phyloP scores from a whole-genome alignment of 2,797 vertebrate genomes.

The Amphiprion clarkii region DNA sequence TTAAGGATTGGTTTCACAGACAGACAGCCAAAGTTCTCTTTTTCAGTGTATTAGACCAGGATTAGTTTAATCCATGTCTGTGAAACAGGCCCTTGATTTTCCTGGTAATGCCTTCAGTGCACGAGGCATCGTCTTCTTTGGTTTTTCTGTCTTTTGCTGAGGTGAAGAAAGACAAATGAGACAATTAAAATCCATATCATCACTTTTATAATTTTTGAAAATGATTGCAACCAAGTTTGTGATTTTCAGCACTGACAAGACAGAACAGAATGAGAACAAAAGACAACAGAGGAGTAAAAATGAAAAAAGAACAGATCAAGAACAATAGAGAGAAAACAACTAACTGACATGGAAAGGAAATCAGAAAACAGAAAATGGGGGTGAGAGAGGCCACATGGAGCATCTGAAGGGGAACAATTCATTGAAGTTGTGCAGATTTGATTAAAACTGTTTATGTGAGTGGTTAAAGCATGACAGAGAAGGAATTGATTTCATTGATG shows the following conservation, averaged over 20 bases:
- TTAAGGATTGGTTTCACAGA: conserved; percentile 67
- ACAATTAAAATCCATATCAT: conserved; percentile 42
- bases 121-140: conserved; percentile 35
- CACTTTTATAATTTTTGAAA: conserved; percentile 14
- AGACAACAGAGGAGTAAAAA: conserved; percentile 18
- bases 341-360: conserved; percentile 56
- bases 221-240: conserved; percentile 37
- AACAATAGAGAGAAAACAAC: conserved; percentile 24
- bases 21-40: conserved; percentile 67
- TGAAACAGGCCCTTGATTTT: conserved; percentile 71
- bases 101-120: conserved; percentile 57
- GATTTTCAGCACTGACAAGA: conserved; percentile 30
- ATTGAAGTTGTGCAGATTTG: conserved; percentile 62
- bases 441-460: conserved; percentile 65
- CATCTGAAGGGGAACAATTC: conserved; percentile 36
- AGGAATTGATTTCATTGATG: conserved; percentile 52
- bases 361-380: conserved; percentile 50
- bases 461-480: conserved; percentile 57
- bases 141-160: conserved; percentile 46
- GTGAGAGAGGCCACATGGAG: conserved; percentile 1
- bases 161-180: conserved; percentile 9
- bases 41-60: conserved; percentile 70
- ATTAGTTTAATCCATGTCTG: conserved; percentile 78
- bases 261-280: conserved; percentile 8
- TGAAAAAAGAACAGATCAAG: conserved; percentile 22